phyloP scores from a whole-genome alignment of 2,888 invertebrate genomes.

The Andrena praecox region DNA sequence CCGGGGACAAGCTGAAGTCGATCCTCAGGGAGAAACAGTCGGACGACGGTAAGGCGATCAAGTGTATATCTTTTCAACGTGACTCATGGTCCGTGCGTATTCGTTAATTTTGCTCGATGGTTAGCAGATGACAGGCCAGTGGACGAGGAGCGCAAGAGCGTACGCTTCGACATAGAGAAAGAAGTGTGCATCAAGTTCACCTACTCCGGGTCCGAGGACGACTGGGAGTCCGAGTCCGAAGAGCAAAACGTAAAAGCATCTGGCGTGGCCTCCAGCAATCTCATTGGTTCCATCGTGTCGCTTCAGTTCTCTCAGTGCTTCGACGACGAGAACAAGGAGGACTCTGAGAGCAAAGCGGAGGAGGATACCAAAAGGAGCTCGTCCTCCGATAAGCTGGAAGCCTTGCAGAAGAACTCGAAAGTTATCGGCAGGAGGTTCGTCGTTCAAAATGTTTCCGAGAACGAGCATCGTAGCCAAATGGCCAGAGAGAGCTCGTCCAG shows the following conservation, averaged over 20 bases:
- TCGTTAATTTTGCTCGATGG: constrained; percentile 4
- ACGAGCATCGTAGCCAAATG: constrained; percentile 79
- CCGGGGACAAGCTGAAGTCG: constrained; percentile 81
- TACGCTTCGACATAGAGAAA: constrained; percentile 88
- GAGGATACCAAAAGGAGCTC: constrained; percentile 21
- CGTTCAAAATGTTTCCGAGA: constrained; percentile 82
- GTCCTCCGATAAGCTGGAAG: constrained; percentile 42
- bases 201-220: constrained; percentile 79
- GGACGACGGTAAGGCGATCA: constrained; percentile 80
- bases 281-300: constrained; percentile 24
- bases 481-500: constrained; percentile 53
- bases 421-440: constrained; percentile 80
- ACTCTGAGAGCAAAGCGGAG: constrained; percentile 20
- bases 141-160: constrained; percentile 92
- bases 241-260: constrained; percentile 64
- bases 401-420: constrained; percentile 62
- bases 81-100: background rate
- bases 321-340: constrained; percentile 51
- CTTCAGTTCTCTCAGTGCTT: constrained; percentile 18
- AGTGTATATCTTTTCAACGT: background rate
- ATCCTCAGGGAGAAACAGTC: constrained; percentile 81
- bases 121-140: constrained; percentile 83
- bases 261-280: constrained; percentile 30
- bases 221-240: constrained; percentile 77
- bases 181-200: constrained; percentile 84